Conservation (phyloP, 2,888 invertebrate species). For the Cyaniris semiargus region DNA sequence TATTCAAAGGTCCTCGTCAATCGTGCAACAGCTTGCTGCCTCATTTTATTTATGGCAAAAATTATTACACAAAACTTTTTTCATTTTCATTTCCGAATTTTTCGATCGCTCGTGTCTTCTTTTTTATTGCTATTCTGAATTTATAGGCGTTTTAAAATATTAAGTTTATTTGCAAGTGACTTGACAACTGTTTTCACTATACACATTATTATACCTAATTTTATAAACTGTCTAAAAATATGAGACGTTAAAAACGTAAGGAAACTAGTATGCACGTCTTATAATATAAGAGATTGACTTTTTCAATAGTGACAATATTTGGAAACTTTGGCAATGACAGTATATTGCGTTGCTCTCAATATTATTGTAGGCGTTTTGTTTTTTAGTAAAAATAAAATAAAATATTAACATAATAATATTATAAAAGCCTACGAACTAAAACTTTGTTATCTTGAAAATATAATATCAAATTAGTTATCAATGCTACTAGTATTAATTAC, state of each 20-base stretch:
- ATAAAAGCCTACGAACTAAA: not conserved
- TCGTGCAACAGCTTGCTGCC: conserved; percentile 77
- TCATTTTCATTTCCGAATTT: conserved; percentile 20
- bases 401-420: no score
- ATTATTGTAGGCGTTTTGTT: conserved; percentile 42
- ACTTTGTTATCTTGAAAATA: no score
- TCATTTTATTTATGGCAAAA: conserved; percentile 69
- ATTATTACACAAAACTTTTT: conserved; percentile 27
- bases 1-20: conserved; percentile 56
- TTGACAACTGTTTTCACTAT: no score
- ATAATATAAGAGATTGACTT: no score
- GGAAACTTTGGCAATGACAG: not conserved
- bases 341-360: not conserved
- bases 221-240: no score
- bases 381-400: not conserved
- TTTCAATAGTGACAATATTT: no score
- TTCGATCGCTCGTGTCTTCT: not conserved
- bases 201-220: no score
- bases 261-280: no score
- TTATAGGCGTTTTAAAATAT: not conserved
- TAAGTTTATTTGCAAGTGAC: not conserved
- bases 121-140: not conserved
- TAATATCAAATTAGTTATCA: no score
- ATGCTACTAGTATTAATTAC: not conserved
- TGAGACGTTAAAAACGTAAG: no score